Base-by-base conservation (phyloP, 2,797 vertebrate genomes). In the Chromobotia macracanthus region DNA sequence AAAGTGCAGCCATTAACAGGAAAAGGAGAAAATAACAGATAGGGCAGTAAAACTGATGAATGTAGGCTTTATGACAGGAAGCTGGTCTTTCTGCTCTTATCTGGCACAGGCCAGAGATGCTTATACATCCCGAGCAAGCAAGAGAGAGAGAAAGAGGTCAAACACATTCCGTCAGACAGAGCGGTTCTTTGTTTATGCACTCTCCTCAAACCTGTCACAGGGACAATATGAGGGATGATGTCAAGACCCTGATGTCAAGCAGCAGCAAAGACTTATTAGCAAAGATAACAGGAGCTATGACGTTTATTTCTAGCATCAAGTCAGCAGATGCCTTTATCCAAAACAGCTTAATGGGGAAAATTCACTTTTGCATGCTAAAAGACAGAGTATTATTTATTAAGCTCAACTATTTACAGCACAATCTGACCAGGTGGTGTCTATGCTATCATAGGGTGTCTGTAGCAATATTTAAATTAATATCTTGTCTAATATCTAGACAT, bases 61-160 rank as follows among this genome's bases (percentile, higher is more conserved):
- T 38, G 66, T 73, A 41, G 70, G 72, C 75, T 84, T 87, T 60
- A 66, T 66, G 41, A 50, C 72, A 80, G 87, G 83, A 88, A 84
- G 79, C 46, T 68, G 61, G 71, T 55, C 80, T 84, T 51, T 19
- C 55, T 77, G 58, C 41, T 75, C 81, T 87, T 87, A 88, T 88
- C 87, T 83, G 70, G 65, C 72, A 19, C 53, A 48, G 63, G 53
- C 80, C 84, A 85, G 77, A 48, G 65, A 72, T 75, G 78, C 41
- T 58, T 48, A 41, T 53, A 63, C 25, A 66, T 77, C 73, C 77
- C 77, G 70, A 41, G 28, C 19, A 41, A 23, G 21, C 25, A 23
- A 60, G 31, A 48, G n/a, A 67, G 66, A 69, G 61, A 55, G 16
- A 80, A 25, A 38, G 63, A 63, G 76, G 77, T 83, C 67, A 72